Base-by-base conservation (phyloP, 1,140 invertebrate species). In the Thrips palmi region DNA sequence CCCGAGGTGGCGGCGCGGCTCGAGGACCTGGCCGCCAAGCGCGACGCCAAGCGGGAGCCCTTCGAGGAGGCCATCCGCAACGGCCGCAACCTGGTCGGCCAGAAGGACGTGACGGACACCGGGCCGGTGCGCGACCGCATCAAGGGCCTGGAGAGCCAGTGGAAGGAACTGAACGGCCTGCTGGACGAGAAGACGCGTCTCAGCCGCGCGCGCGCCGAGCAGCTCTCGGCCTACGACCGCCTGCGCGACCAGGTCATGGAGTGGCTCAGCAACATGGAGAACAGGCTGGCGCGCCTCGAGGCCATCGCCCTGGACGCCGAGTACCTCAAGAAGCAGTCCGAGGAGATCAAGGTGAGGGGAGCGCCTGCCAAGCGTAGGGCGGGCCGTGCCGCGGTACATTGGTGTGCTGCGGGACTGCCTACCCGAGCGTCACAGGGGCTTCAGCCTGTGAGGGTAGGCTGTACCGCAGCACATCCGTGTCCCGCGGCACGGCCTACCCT, bases 31-130 rank as follows among this genome's bases (percentile, higher is more conserved):
- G 48, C 62, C 62, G 54, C 58, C 8, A 58, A 58, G 41, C 65
- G 68, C 21, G 65, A 74, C 12, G 55, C 64, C n/a, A 65, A 71
- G 34, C 56, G 62, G 4, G 54, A 59, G 27, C 61, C 63, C 15
- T 74, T 88, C 36, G 84, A 91, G 46, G 73, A 81, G 42, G 70
- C 85, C 34, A 66, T 91, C 17, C 62, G 68, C 4, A 71, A 71
- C 39, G 89, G 87, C 19, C 87, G 81, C 53, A 72, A 74, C 40
- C 64, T 94, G 8, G 68, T 91, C n/a, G 61, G 72, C 4, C 83
- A 88, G 58, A 83, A 86, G 40, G 85, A 92, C 54, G 77, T 89
- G 2, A 89, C 84, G 1, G 88, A 94, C 49, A 80, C 80, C 0
- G 72, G 72, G 15, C 67, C 69, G 2, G 67, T 92, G n/a, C 71